Evolutionary conservation across 2,888 invertebrate genomes (phyloP), one percentile per base, ranked within the genome.

Genomic region (Nematopogon swammerdamellus): DNA sequence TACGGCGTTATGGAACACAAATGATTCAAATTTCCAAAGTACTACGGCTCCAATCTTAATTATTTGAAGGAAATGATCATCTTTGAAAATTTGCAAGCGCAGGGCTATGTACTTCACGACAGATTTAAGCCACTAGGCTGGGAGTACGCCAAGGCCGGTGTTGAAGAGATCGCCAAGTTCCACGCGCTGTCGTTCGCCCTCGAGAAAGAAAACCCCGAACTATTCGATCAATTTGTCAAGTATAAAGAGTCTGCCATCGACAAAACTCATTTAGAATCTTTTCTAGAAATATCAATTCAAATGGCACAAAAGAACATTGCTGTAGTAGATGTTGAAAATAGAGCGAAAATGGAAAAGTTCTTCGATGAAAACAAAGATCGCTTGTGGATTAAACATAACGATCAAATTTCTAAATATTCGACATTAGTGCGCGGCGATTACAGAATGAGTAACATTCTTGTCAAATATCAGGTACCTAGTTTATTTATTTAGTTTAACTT

Each of bases 131-230:
- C 52, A 4, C 46, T 60, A 17, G 53, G 57, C 48, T 50, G 50
- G n/a, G 54, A 56, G 8, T 60, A 59, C 29, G 45, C 54, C 2
- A 48, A 51, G 8, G 29, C 57, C 1, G 47, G 55, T 2, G 42
- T 58, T 10, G 51, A 54, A 20, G 54, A 48, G 1, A 54, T 58
- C 19, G 60, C 58, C 11, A 55, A 57, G 50, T 58, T 59, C 36
- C 61, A 63, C 49, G 62, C 60, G 1, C 50, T 58, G 16, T 58
- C 58, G 4, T 57, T 60, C 10, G 47, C 36, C 3, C 29, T 47
- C 14, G 18, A 19, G 10, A 18, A 30, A 18, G 18, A 47, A 18
- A 20, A 47, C 4, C 47, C 29, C 4, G 47, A 47, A 17, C 8
- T 10, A n/a, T 47, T 16, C 17, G 18, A 20, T 5, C 8, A 18